Conservation (phyloP, 2,113 vertebrate species). For the Camelus dromedarius region DNA sequence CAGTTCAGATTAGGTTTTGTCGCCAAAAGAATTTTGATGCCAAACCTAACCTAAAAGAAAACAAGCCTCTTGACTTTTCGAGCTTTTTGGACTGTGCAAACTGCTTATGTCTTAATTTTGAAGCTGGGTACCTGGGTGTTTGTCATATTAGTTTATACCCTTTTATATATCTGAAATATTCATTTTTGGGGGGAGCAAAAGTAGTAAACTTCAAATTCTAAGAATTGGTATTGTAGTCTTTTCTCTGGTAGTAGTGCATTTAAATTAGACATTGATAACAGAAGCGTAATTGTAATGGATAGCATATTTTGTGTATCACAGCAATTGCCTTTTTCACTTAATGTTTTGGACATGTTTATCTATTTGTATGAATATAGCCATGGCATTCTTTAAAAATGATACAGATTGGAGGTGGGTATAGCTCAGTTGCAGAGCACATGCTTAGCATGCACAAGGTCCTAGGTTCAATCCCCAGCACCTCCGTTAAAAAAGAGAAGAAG, state of each 20-base stretch:
- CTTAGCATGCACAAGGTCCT: no score
- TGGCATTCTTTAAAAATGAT: neutral
- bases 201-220: neutral
- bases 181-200: neutral
- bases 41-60: neutral
- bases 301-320: neutral
- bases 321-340: neutral
- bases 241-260: neutral
- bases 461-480: no score
- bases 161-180: neutral
- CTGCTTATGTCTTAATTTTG: conserved; percentile 10
- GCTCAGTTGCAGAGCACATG: no score
- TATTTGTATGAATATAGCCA: neutral
- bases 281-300: neutral
- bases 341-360: neutral
- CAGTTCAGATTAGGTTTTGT: neutral
- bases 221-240: neutral
- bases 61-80: neutral
- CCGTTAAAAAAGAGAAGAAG: no score
- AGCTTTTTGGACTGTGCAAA: neutral
- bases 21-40: neutral
- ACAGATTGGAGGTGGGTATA: no score
- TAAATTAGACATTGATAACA: neutral
- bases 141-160: neutral
- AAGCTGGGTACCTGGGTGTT: neutral